A percentile compares a stretch with the other conserved stretches of the same genome.
These are phyloP conservation scores for Myiopsitta monachus DNA, from an alignment of 2,113 vertebrate species.

Conservation along the genomic window DNA sequence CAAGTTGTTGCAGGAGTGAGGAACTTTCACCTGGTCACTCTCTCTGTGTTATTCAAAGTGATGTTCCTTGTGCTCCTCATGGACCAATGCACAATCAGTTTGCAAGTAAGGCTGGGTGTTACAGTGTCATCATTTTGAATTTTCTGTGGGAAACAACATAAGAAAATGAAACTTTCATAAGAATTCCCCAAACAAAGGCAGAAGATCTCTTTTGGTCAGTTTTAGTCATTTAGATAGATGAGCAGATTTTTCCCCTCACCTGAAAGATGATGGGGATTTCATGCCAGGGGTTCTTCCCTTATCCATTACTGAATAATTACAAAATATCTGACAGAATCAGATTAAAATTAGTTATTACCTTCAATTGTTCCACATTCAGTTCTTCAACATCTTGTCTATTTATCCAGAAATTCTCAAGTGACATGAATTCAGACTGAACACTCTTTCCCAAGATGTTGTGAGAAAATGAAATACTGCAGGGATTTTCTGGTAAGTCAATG, in stretches of 20 bases:
- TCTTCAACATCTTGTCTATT: not conserved
- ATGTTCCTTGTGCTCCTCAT: not conserved
- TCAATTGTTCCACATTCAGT: not conserved
- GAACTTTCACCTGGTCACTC: not conserved
- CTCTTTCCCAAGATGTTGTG: not conserved
- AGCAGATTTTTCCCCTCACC: not conserved
- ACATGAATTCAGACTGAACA: not conserved
- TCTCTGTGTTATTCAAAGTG: not conserved
- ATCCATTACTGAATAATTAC: not conserved
- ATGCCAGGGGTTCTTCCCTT: not conserved
- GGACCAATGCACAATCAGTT: not conserved
- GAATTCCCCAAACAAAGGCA: not conserved
- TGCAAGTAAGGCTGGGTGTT: not conserved
- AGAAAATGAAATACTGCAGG: slow-evolving; percentile 31
- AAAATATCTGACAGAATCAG: not conserved
- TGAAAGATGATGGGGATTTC: not conserved
- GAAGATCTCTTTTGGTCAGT: not conserved
- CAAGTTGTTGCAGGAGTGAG: not conserved
- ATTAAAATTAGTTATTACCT: slow-evolving; percentile 9
- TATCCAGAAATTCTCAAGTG: not conserved
- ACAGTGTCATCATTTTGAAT: not conserved
- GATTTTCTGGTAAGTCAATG: slow-evolving; percentile 1
- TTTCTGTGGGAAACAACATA: not conserved
- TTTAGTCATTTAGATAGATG: not conserved
- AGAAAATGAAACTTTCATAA: not conserved